Evolutionary conservation across 2,888 invertebrate genomes (phyloP).

Genomic region (Strigamia transsilvanica): DNA sequence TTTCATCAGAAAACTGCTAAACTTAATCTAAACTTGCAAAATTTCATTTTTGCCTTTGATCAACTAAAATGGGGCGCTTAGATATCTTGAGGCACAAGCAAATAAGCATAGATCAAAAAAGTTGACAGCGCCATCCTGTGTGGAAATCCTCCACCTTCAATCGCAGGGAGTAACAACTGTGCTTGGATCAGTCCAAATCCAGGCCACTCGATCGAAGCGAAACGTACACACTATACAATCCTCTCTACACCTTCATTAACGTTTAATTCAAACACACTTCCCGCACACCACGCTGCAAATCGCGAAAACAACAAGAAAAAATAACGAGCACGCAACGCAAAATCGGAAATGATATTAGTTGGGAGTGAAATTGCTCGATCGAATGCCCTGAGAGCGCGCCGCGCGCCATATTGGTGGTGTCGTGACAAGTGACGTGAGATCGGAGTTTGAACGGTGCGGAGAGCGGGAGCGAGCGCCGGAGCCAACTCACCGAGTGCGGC

Average conservation of each 20-base stretch:
- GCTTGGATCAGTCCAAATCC: background rate
- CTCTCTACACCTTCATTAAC: background rate
- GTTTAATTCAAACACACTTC: background rate
- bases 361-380: background rate
- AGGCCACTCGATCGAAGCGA: background rate
- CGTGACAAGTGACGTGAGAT: background rate
- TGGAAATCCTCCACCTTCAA: too few species aligned
- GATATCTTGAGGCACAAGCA: too few species aligned
- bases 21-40: too few species aligned
- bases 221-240: background rate
- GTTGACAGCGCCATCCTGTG: too few species aligned
- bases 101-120: too few species aligned
- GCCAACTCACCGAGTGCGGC: background rate
- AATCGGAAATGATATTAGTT: background rate
- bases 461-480: background rate
- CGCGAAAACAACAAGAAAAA: background rate
- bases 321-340: background rate
- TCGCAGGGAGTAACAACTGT: background rate
- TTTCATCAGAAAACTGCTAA: too few species aligned
- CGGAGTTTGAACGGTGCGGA: background rate
- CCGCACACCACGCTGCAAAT: background rate
- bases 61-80: too few species aligned
- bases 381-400: background rate
- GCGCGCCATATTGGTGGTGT: constrained; percentile 13
- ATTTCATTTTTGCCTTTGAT: too few species aligned